These are phyloP conservation scores for Oligia latruncula DNA, from an alignment of 2,888 invertebrate genomes.

Conservation along the genomic window DNA sequence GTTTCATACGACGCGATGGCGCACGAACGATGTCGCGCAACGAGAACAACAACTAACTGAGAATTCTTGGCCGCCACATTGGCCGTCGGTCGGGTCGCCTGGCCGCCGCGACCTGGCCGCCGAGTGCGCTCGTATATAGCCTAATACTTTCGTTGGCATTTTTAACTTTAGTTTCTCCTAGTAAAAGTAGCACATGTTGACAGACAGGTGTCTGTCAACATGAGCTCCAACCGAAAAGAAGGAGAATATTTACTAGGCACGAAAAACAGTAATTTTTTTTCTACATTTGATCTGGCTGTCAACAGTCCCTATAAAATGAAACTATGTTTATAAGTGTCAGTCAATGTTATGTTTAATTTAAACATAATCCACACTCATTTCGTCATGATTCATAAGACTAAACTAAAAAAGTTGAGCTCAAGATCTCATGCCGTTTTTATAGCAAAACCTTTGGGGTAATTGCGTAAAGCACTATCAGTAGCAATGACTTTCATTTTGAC, in stretches of 20 bases:
- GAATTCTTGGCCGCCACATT: no score
- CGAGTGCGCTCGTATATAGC: no score
- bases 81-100: no score
- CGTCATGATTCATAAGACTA: background rate
- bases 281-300: background rate
- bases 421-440: background rate
- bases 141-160: no score
- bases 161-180: no score
- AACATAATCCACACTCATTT: background rate
- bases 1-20: no score
- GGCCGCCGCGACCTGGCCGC: no score
- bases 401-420: background rate
- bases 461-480: no score
- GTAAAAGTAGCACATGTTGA: no score
- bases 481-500: no score
- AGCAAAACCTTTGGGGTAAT: background rate
- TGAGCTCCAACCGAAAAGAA: background rate
- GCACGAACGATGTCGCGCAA: no score
- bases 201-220: background rate
- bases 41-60: no score
- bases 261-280: slow-evolving; percentile 5
- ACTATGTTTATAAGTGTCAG: slow-evolving; percentile 35
- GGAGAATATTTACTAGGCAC: background rate
- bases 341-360: slow-evolving; percentile 22
- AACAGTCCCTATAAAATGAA: slow-evolving; percentile 14